A percentile compares a stretch with the other conserved stretches of the same genome.
phyloP scores from a whole-genome alignment of 2,113 vertebrate genomes.

The Ceratotherium simum region DNA sequence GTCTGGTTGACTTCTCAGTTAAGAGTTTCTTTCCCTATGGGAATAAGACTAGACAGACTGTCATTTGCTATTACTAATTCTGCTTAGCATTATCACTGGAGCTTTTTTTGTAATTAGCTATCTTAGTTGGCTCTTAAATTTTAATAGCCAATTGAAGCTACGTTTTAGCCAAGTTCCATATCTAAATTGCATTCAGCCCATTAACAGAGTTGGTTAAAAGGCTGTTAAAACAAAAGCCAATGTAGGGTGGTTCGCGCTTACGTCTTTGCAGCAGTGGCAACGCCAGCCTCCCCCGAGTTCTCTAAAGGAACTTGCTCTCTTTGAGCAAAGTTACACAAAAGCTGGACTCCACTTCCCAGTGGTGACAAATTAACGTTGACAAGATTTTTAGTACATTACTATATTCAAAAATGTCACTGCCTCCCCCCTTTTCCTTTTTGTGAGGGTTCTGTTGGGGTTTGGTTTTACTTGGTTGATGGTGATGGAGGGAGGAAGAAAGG shows the following conservation, averaged over 20 bases:
- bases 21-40: slow-evolving; percentile 89
- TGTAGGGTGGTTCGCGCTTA: slow-evolving; percentile 84
- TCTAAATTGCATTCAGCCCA: slow-evolving; percentile 92
- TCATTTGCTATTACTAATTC: slow-evolving; percentile 92
- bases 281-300: slow-evolving; percentile 72
- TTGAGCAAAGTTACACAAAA: not conserved
- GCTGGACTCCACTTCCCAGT: slow-evolving; percentile 53
- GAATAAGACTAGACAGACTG: slow-evolving; percentile 91
- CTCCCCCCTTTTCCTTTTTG: not conserved
- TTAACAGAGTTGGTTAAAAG: slow-evolving; percentile 93
- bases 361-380: not conserved
- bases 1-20: slow-evolving; percentile 90
- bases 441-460: not conserved
- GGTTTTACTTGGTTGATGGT: slow-evolving; percentile 59
- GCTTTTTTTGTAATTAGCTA: slow-evolving; percentile 91
- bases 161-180: slow-evolving; percentile 92
- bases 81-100: slow-evolving; percentile 89
- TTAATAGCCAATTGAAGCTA: slow-evolving; percentile 93
- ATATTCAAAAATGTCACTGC: not conserved
- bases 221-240: slow-evolving; percentile 91
- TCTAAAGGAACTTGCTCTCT: slow-evolving; percentile 72
- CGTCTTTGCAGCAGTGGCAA: slow-evolving; percentile 70
- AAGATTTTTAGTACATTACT: not conserved
- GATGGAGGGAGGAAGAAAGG: slow-evolving; percentile 37
- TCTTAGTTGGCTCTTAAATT: slow-evolving; percentile 93